Evolutionary conservation across 2,113 vertebrate genomes (phyloP).

Genomic region (Oxyruncus cristatus): DNA sequence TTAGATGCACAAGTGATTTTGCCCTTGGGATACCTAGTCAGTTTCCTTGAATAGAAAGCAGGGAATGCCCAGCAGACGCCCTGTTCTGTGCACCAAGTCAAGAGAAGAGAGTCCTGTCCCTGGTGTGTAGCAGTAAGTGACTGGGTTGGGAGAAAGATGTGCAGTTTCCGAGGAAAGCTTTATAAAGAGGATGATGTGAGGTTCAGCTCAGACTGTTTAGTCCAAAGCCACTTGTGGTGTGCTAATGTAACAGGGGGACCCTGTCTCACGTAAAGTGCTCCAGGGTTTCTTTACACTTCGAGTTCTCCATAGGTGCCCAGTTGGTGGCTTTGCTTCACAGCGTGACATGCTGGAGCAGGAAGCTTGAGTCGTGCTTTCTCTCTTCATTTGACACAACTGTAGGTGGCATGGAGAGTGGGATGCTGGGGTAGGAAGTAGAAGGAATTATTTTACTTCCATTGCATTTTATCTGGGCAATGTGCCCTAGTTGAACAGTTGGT

Average conservation of each 20-base stretch:
- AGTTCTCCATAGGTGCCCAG: not conserved
- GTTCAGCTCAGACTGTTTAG: not conserved
- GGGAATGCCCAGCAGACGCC: not conserved
- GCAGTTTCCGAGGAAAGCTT: not conserved
- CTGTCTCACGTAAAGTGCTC: not conserved
- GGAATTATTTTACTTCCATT: constrained; percentile 31
- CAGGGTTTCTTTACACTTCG: not conserved
- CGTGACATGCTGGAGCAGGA: not conserved
- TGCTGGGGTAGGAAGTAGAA: constrained; percentile 24
- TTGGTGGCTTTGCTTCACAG: constrained; percentile 35
- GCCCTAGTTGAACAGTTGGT: constrained; percentile 47
- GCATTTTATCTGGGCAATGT: constrained; percentile 17
- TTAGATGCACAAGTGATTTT: not conserved
- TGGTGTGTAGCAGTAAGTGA: not conserved
- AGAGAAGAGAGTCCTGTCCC: not conserved
- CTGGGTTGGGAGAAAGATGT: not conserved
- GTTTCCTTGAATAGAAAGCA: not conserved
- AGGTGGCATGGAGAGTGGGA: not conserved
- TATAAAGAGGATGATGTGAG: not conserved
- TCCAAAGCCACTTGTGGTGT: not conserved
- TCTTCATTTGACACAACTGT: not conserved
- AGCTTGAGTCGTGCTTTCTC: not conserved
- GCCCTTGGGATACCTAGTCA: not conserved
- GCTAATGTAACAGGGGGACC: not conserved
- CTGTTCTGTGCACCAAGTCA: not conserved